Base-by-base conservation (phyloP, 2,888 invertebrate species). In the Acanthoscelides obtectus region DNA sequence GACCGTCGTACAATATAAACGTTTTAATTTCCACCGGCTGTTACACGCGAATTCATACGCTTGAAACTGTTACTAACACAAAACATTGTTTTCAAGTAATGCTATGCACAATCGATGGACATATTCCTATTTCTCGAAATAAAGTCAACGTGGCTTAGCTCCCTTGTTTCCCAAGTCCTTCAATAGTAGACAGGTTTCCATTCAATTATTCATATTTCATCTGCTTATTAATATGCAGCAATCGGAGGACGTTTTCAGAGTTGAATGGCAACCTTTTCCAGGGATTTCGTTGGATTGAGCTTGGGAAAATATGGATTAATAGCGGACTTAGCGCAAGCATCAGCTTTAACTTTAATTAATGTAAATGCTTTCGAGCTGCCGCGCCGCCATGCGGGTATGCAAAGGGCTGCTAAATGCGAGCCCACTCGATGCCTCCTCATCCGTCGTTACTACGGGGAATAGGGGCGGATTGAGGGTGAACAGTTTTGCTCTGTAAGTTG, bases 341-440 rank as follows among this genome's bases (percentile, higher is more conserved):
- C 45, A 67, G 66, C 22, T 70, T 45, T 66, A 70, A 70, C 27
- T 66, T 66, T 70, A 70, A 70, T 70, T 67, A 70, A 70, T 67
- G 70, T 66, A 66, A 66, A 70, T 67, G 70, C 20, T 70, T 64
- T 45, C 12, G 17, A 12, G 45, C 45, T 1, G 45, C 70, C 69
- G 20, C 66, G 63, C 66, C 67, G 67, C 70, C 70, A 70, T 70
- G 22, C 63, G 67, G 70, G 63, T 66, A 21, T 67, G 67, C 63
- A 20, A 67, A 70, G 70, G 66, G 70, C 63, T 22, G 45, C 45
- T 45, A 45, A 12, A 45, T 45, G 45, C 45, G 45, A 12, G 45
- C 45, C 17, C 45, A 17, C 45, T 45, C 45, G 45, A 45, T 12
- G 45, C 45, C 17, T 12, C 45, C 17, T 12, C 5, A 45, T 45